These are phyloP conservation scores for Chrysogorgia sp. DNA, from an alignment of 92 coral and sea anemone genomes.

Conservation along the genomic window DNA sequence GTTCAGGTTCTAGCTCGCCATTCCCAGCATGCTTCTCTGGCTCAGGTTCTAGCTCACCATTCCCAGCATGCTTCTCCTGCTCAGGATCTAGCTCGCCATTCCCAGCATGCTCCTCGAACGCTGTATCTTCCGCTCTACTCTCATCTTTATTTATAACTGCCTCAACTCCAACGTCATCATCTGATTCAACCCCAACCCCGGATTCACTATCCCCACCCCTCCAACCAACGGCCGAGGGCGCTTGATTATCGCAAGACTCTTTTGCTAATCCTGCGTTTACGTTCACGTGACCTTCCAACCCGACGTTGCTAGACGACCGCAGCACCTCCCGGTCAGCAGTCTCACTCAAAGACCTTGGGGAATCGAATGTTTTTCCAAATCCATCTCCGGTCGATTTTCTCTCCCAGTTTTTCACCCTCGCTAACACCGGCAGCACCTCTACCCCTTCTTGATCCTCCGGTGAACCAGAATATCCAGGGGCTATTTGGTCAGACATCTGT, in stretches of 20 bases:
- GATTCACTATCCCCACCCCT: no score
- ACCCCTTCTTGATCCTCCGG: constrained; percentile 45
- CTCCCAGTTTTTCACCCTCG: constrained; percentile 32
- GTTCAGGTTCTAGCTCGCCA: no score
- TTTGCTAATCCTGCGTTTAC: no score
- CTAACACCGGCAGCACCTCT: constrained; percentile 18
- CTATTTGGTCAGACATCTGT: constrained; percentile 33
- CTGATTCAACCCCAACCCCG: no score
- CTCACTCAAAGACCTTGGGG: background rate
- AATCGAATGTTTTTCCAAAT: background rate
- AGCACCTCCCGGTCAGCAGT: background rate
- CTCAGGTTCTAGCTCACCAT: background rate
- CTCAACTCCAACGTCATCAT: background rate
- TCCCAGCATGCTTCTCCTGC: background rate
- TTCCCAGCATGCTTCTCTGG: no score
- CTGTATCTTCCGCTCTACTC: background rate
- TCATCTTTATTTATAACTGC: background rate
- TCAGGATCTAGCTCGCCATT: background rate
- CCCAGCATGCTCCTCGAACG: background rate
- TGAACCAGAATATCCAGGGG: background rate
- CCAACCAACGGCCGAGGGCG: no score
- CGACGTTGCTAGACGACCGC: background rate
- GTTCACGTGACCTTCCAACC: background rate
- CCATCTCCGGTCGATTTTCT: constrained; percentile 4
- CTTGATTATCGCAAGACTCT: no score